phyloP scores from a whole-genome alignment of 2,113 vertebrate genomes.

The Isichthys henryi region DNA sequence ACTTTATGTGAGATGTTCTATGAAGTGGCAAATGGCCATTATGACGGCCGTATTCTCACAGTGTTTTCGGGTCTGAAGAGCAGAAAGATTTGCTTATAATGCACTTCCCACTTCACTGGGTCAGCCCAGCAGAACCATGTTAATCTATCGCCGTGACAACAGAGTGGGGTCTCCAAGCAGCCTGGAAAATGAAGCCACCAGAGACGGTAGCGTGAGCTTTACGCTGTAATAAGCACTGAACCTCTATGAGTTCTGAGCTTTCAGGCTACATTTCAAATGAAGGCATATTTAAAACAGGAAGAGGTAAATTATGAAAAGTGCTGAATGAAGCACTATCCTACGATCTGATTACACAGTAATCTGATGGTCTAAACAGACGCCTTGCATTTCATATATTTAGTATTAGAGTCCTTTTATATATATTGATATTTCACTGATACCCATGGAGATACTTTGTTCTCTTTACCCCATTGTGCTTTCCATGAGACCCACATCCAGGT shows the following conservation, averaged over 20 bases:
- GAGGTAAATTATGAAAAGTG: background rate
- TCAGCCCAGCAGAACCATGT: constrained; percentile 5
- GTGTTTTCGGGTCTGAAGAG: background rate
- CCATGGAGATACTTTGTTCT: background rate
- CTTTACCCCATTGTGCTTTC: background rate
- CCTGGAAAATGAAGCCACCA: constrained; percentile 5
- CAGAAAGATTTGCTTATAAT: background rate
- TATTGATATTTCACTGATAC: background rate
- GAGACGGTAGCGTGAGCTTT: constrained; percentile 15
- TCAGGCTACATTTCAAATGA: background rate
- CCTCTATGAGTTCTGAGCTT: background rate
- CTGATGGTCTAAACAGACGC: background rate
- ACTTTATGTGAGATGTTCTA: background rate
- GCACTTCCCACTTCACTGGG: constrained; percentile 3
- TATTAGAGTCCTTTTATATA: background rate
- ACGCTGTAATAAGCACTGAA: constrained; percentile 9
- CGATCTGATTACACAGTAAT: background rate
- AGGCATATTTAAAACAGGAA: background rate
- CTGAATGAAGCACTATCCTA: background rate
- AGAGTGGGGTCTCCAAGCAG: constrained; percentile 14
- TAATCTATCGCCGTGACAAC: constrained; percentile 24
- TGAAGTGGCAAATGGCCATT: background rate
- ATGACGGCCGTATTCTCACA: background rate
- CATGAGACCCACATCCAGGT: background rate
- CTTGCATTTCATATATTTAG: background rate